A percentile compares a stretch with the other conserved stretches of the same genome.
Conservation (phyloP, 2,888 invertebrate species). For the Drosophila robusta region DNA sequence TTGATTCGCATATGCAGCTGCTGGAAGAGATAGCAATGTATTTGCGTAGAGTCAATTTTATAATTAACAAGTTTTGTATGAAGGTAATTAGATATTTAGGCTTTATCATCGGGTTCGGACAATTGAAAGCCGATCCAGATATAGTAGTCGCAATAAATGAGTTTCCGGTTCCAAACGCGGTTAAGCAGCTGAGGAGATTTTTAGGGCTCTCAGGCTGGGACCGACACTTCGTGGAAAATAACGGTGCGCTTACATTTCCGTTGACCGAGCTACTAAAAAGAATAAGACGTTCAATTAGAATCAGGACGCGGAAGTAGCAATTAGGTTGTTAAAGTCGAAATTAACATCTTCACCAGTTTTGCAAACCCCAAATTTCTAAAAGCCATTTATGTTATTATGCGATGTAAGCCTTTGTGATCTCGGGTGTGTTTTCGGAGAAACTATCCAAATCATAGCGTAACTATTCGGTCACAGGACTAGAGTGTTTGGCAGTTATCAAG, state of each 20-base stretch:
- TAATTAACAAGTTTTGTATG: slow-evolving; percentile 20
- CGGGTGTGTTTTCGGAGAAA: no score
- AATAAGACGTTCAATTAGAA: no score
- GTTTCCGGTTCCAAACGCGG: slow-evolving; percentile 2
- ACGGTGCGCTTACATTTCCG: not conserved
- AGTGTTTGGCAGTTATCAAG: slow-evolving; percentile 8
- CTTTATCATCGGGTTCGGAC: slow-evolving; percentile 2
- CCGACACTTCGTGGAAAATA: slow-evolving; percentile 2
- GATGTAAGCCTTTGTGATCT: no score
- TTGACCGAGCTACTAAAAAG: not conserved
- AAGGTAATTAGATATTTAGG: slow-evolving; percentile 3
- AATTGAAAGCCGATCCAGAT: not conserved
- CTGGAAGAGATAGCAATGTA: slow-evolving; percentile 23
- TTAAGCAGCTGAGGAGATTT: slow-evolving; percentile 1
- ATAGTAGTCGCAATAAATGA: slow-evolving; percentile 1
- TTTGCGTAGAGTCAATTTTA: slow-evolving; percentile 29
- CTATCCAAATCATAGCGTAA: no score
- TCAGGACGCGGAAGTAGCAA: no score
- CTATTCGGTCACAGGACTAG: not conserved
- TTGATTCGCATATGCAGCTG: slow-evolving; percentile 26
- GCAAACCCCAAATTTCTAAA: no score
- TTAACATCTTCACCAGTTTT: not conserved
- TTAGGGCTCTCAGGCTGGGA: slow-evolving; percentile 2
- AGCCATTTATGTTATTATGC: no score
- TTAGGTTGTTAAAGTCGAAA: not conserved